Evolutionary conservation across 2,888 invertebrate species (phyloP).

Genomic region (Phragmatobia fuliginosa): DNA sequence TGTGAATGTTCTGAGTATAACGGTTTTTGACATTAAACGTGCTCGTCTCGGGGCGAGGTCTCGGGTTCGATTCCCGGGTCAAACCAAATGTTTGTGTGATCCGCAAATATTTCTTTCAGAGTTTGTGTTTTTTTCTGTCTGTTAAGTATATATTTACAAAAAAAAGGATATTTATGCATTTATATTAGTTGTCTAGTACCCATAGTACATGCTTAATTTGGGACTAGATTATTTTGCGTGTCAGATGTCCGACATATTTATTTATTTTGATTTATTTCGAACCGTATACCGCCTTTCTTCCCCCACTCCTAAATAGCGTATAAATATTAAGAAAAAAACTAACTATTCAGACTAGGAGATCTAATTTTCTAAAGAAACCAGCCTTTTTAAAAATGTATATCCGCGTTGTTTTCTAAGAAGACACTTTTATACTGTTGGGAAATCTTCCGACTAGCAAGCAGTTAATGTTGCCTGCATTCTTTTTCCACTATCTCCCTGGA

Average conservation of each 20-base stretch:
- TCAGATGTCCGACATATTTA: too few relatives aligned
- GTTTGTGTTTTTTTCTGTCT: too few relatives aligned
- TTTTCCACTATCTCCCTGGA: conserved; percentile 15
- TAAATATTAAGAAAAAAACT: conserved; percentile 9
- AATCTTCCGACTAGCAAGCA: conserved; percentile 33
- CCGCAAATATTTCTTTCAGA: too few relatives aligned
- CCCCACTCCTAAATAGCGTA: neutral
- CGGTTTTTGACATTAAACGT: conserved; percentile 4
- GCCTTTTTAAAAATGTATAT: conserved; percentile 21
- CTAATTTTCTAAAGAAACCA: conserved; percentile 7
- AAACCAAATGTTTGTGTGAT: too few relatives aligned
- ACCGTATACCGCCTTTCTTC: neutral
- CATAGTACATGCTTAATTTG: too few relatives aligned
- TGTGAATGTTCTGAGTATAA: neutral
- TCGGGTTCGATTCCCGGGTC: too few relatives aligned
- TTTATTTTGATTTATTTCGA: too few relatives aligned
- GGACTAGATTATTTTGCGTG: too few relatives aligned
- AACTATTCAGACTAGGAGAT: neutral
- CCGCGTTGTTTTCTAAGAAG: conserved; percentile 9
- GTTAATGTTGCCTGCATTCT: conserved; percentile 39
- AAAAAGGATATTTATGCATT: too few relatives aligned
- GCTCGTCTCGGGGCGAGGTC: neutral
- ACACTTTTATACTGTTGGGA: conserved; percentile 32
- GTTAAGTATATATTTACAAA: too few relatives aligned
- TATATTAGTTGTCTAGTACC: too few relatives aligned